phyloP scores from a whole-genome alignment of 2,888 invertebrate genomes.

The Halictus quadricinctus region DNA sequence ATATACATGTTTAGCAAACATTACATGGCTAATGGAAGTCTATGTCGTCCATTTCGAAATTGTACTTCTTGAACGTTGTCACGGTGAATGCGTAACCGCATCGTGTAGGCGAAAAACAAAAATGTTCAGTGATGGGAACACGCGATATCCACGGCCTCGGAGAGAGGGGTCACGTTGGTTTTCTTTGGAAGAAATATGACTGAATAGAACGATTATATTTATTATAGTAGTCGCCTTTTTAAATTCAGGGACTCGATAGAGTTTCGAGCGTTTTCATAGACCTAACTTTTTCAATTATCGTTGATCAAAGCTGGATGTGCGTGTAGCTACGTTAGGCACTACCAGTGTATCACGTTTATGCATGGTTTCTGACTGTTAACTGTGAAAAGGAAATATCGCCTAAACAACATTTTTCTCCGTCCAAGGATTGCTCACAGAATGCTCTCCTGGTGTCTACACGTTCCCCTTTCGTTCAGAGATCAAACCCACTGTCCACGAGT shows the following conservation, averaged over 20 bases:
- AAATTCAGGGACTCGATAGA: slow-evolving; percentile 2
- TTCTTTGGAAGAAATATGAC: slow-evolving; percentile 13
- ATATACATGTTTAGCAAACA: neutral
- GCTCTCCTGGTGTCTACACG: neutral
- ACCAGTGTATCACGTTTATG: slow-evolving; percentile 25
- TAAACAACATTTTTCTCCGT: neutral
- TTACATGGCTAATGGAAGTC: slow-evolving; percentile 16
- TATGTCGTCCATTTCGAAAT: neutral
- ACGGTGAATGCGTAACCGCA: slow-evolving; percentile 12
- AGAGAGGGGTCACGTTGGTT: neutral
- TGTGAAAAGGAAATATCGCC: neutral
- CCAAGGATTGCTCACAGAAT: slow-evolving; percentile 16
- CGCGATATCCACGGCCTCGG: neutral
- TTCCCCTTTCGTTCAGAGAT: neutral
- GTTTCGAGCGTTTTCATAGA: slow-evolving; percentile 8
- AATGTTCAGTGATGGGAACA: slow-evolving; percentile 7
- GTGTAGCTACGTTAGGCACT: slow-evolving; percentile 35
- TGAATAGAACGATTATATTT: slow-evolving; percentile 17
- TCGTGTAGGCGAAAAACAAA: neutral
- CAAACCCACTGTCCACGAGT: neutral
- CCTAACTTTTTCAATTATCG: slow-evolving; percentile 45
- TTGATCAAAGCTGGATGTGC: slow-evolving; percentile 59
- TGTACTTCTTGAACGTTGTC: neutral
- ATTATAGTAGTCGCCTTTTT: slow-evolving; percentile 12
- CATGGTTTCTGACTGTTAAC: slow-evolving; percentile 32